A percentile compares a stretch with the other conserved stretches of the same genome.
Evolutionary conservation across 2,113 vertebrate genomes (phyloP).

Genomic region (Ahaetulla prasina): DNA sequence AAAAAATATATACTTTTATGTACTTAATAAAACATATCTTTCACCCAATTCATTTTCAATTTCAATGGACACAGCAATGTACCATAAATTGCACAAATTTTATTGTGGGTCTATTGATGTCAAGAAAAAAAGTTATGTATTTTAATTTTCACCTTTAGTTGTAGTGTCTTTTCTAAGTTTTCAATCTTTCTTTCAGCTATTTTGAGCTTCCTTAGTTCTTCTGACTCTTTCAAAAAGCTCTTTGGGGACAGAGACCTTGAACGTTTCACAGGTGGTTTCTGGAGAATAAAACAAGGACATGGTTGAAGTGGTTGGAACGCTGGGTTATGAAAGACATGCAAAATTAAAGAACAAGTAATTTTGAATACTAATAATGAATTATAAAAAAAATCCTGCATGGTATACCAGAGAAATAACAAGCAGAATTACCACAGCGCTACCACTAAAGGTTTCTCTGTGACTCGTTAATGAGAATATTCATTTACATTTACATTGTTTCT

Average conservation of each 20-base stretch:
- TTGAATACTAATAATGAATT: constrained; percentile 93
- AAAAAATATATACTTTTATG: constrained; percentile 33
- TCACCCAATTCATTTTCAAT: constrained; percentile 30
- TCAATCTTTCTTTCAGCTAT: constrained; percentile 76
- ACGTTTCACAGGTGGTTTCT: constrained; percentile 87
- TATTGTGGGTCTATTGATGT: constrained; percentile 44
- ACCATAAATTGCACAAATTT: constrained; percentile 54
- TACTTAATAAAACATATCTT: constrained; percentile 6
- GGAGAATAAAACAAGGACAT: constrained; percentile 82
- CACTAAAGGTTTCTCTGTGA: constrained; percentile 93
- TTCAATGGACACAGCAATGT: constrained; percentile 30
- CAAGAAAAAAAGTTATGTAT: constrained; percentile 43
- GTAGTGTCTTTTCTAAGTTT: constrained; percentile 78
- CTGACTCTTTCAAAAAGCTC: constrained; percentile 69
- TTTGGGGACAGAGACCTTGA: constrained; percentile 93
- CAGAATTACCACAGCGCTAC: constrained; percentile 84
- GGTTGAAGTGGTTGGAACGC: constrained; percentile 80
- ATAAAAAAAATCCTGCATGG: constrained; percentile 84
- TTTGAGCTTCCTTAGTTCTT: constrained; percentile 67
- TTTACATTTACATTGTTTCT: constrained; percentile 99
- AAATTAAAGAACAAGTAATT: constrained; percentile 92
- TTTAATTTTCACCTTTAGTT: constrained; percentile 79
- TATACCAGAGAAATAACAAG: constrained; percentile 91
- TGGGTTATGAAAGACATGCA: constrained; percentile 82
- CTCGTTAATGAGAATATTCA: constrained; percentile 99